These are phyloP conservation scores for Apus apus DNA, from an alignment of 2,113 vertebrate genomes.

Conservation along the genomic window DNA sequence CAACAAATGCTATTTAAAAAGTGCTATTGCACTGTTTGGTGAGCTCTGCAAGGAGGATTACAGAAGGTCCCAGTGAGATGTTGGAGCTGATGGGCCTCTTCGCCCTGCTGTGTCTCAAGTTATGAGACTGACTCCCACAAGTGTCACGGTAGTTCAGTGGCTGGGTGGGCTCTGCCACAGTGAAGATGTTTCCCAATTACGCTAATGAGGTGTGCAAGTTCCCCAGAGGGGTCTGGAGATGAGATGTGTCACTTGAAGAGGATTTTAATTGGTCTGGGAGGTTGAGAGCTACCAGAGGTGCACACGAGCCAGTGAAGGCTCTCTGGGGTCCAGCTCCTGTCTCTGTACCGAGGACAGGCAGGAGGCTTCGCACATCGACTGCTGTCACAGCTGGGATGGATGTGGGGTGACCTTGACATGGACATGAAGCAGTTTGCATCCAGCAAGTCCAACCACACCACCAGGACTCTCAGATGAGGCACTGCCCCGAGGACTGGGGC, in stretches of 20 bases:
- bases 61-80: neutral
- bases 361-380: neutral
- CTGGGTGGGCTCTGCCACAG: slow-evolving; percentile 16
- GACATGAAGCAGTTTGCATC: neutral
- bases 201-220: slow-evolving; percentile 37
- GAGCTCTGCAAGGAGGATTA: neutral
- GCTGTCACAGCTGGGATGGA: neutral
- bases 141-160: neutral
- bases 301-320: neutral
- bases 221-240: neutral
- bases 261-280: slow-evolving; percentile 60
- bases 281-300: neutral
- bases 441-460: neutral
- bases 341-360: neutral
- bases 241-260: neutral
- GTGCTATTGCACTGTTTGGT: neutral
- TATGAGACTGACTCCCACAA: neutral
- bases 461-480: neutral
- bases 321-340: neutral
- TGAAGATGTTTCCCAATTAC: slow-evolving; percentile 37
- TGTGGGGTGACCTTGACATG: accelerated
- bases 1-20: neutral
- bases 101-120: neutral
- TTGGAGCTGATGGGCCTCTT: neutral
- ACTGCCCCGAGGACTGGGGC: neutral